Evolutionary conservation across 92 coral and sea anemone species (phyloP).

Genomic region (Micromussa lordhowensis): DNA sequence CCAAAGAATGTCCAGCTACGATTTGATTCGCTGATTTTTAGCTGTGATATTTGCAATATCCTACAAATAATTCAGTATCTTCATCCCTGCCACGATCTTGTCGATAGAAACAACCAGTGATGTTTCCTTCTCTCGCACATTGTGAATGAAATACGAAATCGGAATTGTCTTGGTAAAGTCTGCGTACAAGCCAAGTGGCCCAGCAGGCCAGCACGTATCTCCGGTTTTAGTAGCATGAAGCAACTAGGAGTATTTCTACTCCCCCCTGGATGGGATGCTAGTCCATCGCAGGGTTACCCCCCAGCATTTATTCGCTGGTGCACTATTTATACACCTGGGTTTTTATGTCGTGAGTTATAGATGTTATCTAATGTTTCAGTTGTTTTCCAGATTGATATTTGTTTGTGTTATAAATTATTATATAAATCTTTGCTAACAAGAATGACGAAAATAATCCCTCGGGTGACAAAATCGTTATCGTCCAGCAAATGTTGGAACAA

Average conservation of each 20-base stretch:
- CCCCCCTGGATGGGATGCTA: no score
- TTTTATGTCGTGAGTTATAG: not conserved
- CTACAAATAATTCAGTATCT: not conserved
- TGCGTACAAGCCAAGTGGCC: no score
- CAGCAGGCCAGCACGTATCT: no score
- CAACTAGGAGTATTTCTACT: no score
- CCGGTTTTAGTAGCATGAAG: no score
- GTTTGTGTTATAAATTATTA: not conserved
- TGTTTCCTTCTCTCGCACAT: not conserved
- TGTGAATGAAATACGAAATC: not conserved
- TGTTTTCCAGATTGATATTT: not conserved
- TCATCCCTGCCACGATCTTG: not conserved
- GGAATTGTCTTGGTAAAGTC: not conserved
- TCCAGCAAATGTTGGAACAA: not conserved
- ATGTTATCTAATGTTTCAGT: not conserved
- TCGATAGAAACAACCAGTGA: not conserved
- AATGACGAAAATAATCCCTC: not conserved
- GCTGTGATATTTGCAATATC: not conserved
- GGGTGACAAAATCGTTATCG: not conserved
- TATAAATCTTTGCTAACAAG: not conserved
- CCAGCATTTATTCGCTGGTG: no score
- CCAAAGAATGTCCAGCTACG: not conserved
- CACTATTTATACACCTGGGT: no score
- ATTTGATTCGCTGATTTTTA: not conserved
- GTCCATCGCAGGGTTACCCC: no score